Evolutionary conservation across 2,113 vertebrate species (phyloP), one percentile per base, ranked within the genome.

Genomic region (Melanotaenia duboulayi): DNA sequence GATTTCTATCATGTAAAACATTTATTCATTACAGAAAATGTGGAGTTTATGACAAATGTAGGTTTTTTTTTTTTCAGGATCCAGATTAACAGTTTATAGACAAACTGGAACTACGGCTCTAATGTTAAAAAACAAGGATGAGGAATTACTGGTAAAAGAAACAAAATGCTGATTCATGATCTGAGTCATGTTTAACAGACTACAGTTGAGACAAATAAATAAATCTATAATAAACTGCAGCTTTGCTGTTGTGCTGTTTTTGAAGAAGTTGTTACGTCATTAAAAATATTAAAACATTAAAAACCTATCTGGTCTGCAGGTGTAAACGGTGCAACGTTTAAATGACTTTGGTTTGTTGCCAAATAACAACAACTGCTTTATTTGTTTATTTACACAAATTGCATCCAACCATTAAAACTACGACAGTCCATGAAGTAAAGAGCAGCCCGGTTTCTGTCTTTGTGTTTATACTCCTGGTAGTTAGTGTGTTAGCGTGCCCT

Each of bases 401-500:
- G 16, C 28, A 35, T 7, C 16, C 44, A 19, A 35, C 28, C 11
- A 11, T 59, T 58, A 14, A 52, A 35, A 16, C 11, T 28, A 13
- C 14, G 58, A 23, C 54, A 44, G 16, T n/a, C 39, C 14, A 32
- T 23, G 2, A 16, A 28, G 51, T 12, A 39, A 40, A 23, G 13
- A 22, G 12, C 16, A 14, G 42, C 42, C 14, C 16, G 42, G 6
- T 44, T 6, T 44, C 16, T 44, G 42, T 10, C 10, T 44, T 1
- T 44, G 8, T 23, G 28, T 17, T 55, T 14, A 55, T 28, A 0
- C 6, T 1, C 1, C 13, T 12, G 56, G 11, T 46, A 11, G 13
- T 17, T 4, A 4, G n/a, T 52, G n/a, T 60, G 71, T 12, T 68
- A 22, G 50, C 28, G 12, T 19, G 62, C 60, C 6, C 71, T 49